Percentiles rank a stretch among this genome's conserved stretches.
These are phyloP conservation scores for Gallinago nigripennis DNA, from an alignment of 2,797 vertebrate genomes.

Conservation along the genomic window DNA sequence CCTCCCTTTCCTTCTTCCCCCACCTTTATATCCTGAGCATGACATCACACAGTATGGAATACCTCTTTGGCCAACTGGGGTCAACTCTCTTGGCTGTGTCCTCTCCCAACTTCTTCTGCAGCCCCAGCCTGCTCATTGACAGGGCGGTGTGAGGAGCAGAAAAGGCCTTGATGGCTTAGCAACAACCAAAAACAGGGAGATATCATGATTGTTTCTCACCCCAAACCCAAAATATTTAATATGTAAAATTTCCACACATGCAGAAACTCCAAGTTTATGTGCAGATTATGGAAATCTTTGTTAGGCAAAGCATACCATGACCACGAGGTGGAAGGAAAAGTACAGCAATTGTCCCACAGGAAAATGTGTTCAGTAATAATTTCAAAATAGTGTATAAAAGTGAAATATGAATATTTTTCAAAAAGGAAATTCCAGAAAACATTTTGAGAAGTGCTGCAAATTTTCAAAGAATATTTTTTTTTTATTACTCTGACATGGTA, in stretches of 20 bases:
- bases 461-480: neutral
- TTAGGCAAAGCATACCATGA: neutral
- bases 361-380: neutral
- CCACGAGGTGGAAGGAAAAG: fast-evolving
- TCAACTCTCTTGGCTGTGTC: neutral
- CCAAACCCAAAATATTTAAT: neutral
- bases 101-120: neutral
- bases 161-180: neutral
- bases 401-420: neutral
- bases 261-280: neutral
- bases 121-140: neutral
- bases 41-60: neutral
- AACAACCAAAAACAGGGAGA: neutral
- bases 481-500: neutral
- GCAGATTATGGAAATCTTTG: neutral
- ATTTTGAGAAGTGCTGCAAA: neutral
- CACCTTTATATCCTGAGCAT: neutral
- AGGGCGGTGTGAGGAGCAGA: neutral
- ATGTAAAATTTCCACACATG: neutral
- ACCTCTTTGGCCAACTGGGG: neutral
- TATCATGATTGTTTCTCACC: neutral
- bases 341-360: neutral
- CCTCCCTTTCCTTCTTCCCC: neutral
- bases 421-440: neutral
- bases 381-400: neutral